Evolutionary conservation across 2,888 invertebrate genomes (phyloP).

Genomic region (Lissocephala sabroskyi): DNA sequence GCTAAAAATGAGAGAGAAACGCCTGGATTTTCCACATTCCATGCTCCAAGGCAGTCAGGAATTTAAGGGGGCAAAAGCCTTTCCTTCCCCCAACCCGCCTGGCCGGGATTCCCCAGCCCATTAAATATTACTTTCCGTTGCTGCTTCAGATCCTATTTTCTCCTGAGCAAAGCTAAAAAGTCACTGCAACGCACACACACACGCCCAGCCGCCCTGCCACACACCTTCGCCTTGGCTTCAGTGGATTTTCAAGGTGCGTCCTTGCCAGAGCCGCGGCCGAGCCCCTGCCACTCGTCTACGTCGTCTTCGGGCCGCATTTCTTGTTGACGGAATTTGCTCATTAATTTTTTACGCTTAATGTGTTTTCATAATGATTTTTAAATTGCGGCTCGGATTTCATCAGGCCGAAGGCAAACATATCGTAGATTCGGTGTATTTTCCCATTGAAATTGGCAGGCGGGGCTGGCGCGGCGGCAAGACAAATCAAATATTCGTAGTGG

Average conservation of each 20-base stretch:
- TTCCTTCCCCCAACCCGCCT: too few species aligned
- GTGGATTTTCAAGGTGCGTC: slow-evolving; percentile 22
- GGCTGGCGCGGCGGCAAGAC: background rate
- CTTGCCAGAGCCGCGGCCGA: slow-evolving; percentile 18
- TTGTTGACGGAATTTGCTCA: slow-evolving; percentile 61
- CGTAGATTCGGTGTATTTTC: slow-evolving; percentile 15
- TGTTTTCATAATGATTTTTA: slow-evolving; percentile 59
- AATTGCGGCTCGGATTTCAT: slow-evolving; percentile 59
- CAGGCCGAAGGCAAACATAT: slow-evolving; percentile 2
- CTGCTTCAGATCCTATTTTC: too few species aligned
- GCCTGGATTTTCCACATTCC: too few species aligned
- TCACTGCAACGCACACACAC: background rate
- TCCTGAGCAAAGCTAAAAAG: too few species aligned
- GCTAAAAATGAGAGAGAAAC: too few species aligned
- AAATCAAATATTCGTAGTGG: slow-evolving; percentile 9
- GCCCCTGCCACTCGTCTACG: background rate
- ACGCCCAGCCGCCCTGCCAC: background rate
- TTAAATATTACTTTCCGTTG: too few species aligned
- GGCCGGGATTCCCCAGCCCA: too few species aligned
- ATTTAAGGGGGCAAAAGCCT: too few species aligned
- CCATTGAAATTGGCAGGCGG: slow-evolving; percentile 2
- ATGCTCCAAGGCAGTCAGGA: too few species aligned
- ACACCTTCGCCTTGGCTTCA: background rate
- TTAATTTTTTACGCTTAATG: slow-evolving; percentile 65
- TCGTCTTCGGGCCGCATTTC: background rate